Conservation (phyloP, 2,797 vertebrate genomes). For the Urosaurus nigricauda region DNA sequence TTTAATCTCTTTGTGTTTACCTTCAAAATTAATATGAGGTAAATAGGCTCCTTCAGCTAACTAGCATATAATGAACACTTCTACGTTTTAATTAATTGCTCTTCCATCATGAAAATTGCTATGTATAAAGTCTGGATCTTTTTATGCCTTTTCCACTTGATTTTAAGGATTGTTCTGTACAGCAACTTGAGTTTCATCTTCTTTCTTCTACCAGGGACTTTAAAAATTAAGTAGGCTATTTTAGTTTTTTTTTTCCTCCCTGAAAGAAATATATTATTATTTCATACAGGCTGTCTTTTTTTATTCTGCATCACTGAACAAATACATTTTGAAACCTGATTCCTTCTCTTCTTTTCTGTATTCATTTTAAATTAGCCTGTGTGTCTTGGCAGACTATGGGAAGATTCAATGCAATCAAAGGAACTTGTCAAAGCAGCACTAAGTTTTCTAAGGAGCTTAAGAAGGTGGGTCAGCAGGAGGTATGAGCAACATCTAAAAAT, state of each 20-base stretch:
- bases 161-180: neutral
- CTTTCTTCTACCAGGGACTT: neutral
- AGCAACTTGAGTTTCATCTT: neutral
- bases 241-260: neutral
- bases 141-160: neutral
- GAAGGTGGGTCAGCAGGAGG: neutral
- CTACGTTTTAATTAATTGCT: slow-evolving; percentile 45
- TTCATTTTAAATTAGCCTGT: slow-evolving; percentile 33
- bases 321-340: slow-evolving; percentile 43
- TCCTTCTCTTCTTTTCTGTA: neutral
- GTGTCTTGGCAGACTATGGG: neutral
- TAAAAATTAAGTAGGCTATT: neutral
- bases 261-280: slow-evolving; percentile 3
- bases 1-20: slow-evolving; percentile 50
- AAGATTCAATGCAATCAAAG: slow-evolving; percentile 10
- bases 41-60: slow-evolving; percentile 52
- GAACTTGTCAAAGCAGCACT: neutral
- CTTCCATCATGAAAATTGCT: slow-evolving; percentile 7
- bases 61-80: neutral
- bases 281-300: slow-evolving; percentile 12
- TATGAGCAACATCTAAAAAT: no score
- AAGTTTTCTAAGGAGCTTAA: neutral
- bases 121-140: neutral
- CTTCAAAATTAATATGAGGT: slow-evolving; percentile 60
- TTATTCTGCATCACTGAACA: slow-evolving; percentile 26